Evolutionary conservation across 2,888 invertebrate species (phyloP).

Genomic region (Patella caerulea): DNA sequence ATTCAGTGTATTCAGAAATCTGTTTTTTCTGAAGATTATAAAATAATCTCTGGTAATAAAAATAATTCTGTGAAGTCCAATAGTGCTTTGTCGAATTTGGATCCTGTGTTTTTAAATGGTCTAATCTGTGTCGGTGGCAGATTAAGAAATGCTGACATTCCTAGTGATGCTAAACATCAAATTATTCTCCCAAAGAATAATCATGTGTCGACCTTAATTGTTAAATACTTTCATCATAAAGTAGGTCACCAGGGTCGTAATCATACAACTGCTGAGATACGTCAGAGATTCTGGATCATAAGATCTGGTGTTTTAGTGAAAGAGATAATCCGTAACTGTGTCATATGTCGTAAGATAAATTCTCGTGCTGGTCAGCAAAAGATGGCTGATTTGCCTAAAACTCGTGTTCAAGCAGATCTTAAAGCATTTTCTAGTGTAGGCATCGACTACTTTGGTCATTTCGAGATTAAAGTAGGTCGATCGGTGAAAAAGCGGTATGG

Average conservation of each 20-base stretch:
- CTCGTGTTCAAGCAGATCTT: neutral
- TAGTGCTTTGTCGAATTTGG: constrained; percentile 3
- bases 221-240: neutral
- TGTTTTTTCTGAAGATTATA: neutral
- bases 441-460: neutral
- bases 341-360: neutral
- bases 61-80: neutral
- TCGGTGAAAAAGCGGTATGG: constrained; percentile 4
- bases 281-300: constrained; percentile 6
- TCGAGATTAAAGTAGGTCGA: constrained; percentile 1
- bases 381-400: neutral
- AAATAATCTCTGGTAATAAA: too few species aligned
- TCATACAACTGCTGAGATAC: constrained; percentile 1
- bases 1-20: neutral
- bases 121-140: constrained; percentile 13
- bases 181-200: neutral
- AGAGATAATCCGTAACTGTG: constrained; percentile 10
- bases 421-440: constrained; percentile 1
- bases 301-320: constrained; percentile 3
- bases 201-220: constrained; percentile 5
- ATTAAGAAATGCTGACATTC: neutral
- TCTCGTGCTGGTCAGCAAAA: too few species aligned
- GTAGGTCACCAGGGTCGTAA: constrained; percentile 12
- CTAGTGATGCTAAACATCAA: neutral
- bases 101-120: neutral